Conservation (phyloP, 2,888 invertebrate genomes). For the Gymnosoma rotundatum region DNA sequence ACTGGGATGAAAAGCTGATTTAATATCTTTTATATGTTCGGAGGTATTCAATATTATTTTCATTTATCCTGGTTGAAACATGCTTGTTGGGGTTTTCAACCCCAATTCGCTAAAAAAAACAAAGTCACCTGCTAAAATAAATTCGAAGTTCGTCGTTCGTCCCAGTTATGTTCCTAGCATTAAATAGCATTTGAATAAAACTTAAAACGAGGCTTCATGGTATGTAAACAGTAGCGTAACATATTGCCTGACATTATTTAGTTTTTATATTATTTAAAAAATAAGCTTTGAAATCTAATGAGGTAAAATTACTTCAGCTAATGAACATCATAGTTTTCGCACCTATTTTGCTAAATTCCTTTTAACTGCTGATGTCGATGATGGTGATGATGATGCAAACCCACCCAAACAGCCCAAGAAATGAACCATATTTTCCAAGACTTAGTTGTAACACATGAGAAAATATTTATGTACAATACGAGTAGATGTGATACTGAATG, state of each 20-base stretch:
- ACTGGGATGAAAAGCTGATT: too few species aligned
- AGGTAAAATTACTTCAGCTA: conserved; percentile 78
- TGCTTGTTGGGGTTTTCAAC: too few species aligned
- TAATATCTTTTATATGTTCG: too few species aligned
- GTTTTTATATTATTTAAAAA: neutral
- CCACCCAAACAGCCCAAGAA: conserved; percentile 50
- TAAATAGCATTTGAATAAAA: too few species aligned
- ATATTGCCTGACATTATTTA: neutral
- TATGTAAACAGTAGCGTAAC: conserved; percentile 1
- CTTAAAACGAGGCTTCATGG: too few species aligned
- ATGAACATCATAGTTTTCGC: conserved; percentile 71
- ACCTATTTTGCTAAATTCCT: conserved; percentile 72
- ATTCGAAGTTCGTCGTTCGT: too few species aligned
- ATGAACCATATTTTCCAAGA: conserved; percentile 41
- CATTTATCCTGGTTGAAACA: too few species aligned
- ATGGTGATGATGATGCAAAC: conserved; percentile 30
- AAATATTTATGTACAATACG: neutral
- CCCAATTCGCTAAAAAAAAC: too few species aligned
- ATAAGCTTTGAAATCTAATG: conserved; percentile 75
- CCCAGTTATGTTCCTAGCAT: too few species aligned
- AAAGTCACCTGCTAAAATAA: too few species aligned
- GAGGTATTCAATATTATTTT: too few species aligned
- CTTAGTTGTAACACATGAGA: conserved; percentile 6
- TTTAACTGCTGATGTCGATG: conserved; percentile 17
- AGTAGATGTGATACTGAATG: conserved; percentile 28